Evolutionary conservation across 2,113 vertebrate genomes (phyloP).

Genomic region (Polypterus senegalus): DNA sequence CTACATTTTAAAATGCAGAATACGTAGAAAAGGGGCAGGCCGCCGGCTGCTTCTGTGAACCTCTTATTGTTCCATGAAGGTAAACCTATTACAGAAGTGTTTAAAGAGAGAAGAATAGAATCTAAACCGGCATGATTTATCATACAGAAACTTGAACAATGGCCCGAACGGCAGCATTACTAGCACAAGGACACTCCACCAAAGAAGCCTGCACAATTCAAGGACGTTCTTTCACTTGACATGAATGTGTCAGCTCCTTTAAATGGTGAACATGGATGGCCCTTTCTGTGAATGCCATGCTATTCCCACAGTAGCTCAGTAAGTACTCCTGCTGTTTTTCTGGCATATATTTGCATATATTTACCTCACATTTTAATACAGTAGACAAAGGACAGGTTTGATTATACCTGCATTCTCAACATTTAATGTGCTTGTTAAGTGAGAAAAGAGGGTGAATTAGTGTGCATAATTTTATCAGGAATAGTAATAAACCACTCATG

Average conservation of each 20-base stretch:
- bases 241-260: not conserved
- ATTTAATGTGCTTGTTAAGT: not conserved
- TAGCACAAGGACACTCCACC: not conserved
- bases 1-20: not conserved
- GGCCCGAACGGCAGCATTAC: too few species aligned
- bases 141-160: not conserved
- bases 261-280: not conserved
- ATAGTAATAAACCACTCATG: not conserved
- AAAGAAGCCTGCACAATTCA: not conserved
- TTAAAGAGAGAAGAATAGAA: not conserved
- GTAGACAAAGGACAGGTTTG: constrained; percentile 1
- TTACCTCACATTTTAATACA: not conserved
- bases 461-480: not conserved
- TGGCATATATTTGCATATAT: constrained; percentile 12
- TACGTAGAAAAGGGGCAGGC: not conserved
- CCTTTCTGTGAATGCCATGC: not conserved
- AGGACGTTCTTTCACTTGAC: not conserved
- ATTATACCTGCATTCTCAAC: not conserved
- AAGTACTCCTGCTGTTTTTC: not conserved
- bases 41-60: not conserved
- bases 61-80: not conserved
- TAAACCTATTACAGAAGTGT: not conserved
- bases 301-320: not conserved
- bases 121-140: not conserved
- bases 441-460: not conserved